phyloP scores from a whole-genome alignment of 2,888 invertebrate genomes.

The Diplazon laetatorius region DNA sequence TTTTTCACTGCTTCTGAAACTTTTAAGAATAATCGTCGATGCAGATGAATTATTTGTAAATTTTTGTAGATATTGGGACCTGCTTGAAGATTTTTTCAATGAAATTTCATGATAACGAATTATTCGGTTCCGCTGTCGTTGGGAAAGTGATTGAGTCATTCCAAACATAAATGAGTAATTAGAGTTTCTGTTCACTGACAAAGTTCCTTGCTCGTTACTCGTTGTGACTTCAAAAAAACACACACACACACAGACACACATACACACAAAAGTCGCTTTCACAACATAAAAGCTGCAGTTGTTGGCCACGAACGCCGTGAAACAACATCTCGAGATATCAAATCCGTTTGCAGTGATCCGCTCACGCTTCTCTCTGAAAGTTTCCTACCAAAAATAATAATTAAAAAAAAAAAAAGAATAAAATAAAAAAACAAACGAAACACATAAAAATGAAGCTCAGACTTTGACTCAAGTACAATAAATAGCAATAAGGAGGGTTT shows the following conservation, averaged over 20 bases:
- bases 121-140: conserved; percentile 48
- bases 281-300: conserved; percentile 14
- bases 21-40: too few species aligned
- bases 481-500: conserved; percentile 70
- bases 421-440: conserved; percentile 13
- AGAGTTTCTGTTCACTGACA: conserved; percentile 28
- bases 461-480: conserved; percentile 68
- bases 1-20: too few species aligned
- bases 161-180: conserved; percentile 5
- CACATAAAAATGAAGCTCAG: conserved; percentile 50
- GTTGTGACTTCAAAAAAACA: conserved; percentile 7
- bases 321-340: conserved; percentile 10
- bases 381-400: conserved; percentile 43
- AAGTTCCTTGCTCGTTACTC: conserved; percentile 39
- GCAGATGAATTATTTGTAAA: conserved; percentile 1
- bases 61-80: neutral
- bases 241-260: conserved; percentile 13
- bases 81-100: neutral
- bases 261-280: neutral
- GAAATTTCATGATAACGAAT: too few species aligned
- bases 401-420: neutral
- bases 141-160: conserved; percentile 38
- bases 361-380: conserved; percentile 43
- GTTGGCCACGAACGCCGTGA: neutral
- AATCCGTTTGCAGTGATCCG: conserved; percentile 15